These are phyloP conservation scores for Gymnorhina tibicen DNA, from an alignment of 2,113 vertebrate genomes.

Conservation along the genomic window DNA sequence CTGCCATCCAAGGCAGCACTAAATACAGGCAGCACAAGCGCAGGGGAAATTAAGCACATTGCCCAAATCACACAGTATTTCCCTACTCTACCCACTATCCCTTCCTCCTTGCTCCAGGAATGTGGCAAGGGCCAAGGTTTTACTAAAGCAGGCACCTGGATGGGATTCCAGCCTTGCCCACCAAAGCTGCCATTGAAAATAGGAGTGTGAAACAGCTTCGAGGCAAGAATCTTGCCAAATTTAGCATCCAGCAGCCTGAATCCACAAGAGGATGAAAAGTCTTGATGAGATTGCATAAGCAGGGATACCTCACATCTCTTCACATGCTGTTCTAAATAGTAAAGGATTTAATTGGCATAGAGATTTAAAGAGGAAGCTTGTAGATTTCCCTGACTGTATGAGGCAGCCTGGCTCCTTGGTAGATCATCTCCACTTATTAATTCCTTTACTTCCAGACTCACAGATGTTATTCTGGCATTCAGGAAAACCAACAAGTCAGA, in stretches of 20 bases:
- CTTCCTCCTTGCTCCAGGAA: neutral
- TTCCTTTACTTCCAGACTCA: neutral
- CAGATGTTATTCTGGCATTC: neutral
- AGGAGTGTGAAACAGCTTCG: neutral
- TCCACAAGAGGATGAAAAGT: neutral
- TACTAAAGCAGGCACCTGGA: neutral
- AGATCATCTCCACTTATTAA: neutral
- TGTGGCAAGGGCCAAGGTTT: fast-evolving
- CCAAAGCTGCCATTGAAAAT: neutral
- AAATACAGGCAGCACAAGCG: neutral
- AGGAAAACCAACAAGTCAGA: neutral
- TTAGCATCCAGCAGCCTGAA: neutral
- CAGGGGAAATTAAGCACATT: neutral
- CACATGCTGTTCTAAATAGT: neutral
- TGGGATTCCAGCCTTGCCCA: neutral
- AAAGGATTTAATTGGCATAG: neutral
- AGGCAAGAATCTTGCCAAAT: neutral
- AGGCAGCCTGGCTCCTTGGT: neutral
- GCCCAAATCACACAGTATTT: neutral
- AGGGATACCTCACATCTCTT: neutral
- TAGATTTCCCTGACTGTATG: neutral
- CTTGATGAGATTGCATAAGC: neutral
- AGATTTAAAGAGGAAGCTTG: neutral
- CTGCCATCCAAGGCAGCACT: neutral
- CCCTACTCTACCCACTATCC: neutral